These are phyloP conservation scores for Gulo gulo DNA, from an alignment of 2,113 vertebrate genomes.

Conservation along the genomic window DNA sequence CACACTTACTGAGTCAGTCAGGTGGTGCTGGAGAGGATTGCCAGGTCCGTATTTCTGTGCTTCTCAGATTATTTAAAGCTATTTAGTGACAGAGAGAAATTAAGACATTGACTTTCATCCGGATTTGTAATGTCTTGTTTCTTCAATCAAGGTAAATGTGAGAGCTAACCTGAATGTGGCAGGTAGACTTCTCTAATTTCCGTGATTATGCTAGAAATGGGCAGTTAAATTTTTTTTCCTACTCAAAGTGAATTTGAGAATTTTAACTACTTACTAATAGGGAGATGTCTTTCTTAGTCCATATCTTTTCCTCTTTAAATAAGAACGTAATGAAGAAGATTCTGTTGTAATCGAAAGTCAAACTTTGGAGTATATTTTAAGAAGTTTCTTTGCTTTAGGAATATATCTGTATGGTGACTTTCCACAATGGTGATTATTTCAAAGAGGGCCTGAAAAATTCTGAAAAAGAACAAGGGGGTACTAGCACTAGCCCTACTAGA, in stretches of 20 bases:
- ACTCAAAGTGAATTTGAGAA: conserved; percentile 32
- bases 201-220: not conserved
- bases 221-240: not conserved
- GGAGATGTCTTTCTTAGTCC: not conserved
- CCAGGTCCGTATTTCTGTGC: conserved; percentile 80
- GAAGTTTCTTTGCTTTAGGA: conserved; percentile 11
- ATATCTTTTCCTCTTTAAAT: not conserved
- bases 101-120: not conserved
- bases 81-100: not conserved
- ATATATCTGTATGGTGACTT: not conserved
- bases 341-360: conserved; percentile 21
- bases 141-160: not conserved
- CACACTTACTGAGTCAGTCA: conserved; percentile 80
- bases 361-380: conserved; percentile 36
- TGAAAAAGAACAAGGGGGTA: not conserved
- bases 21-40: conserved; percentile 82
- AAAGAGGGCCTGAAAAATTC: not conserved
- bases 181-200: not conserved
- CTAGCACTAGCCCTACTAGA: not conserved
- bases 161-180: not conserved
- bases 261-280: conserved; percentile 14
- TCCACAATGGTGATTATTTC: not conserved
- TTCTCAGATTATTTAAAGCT: not conserved
- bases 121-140: conserved; percentile 26
- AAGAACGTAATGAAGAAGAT: not conserved